Conservation (phyloP, 2,113 vertebrate species). For the Gadus macrocephalus region DNA sequence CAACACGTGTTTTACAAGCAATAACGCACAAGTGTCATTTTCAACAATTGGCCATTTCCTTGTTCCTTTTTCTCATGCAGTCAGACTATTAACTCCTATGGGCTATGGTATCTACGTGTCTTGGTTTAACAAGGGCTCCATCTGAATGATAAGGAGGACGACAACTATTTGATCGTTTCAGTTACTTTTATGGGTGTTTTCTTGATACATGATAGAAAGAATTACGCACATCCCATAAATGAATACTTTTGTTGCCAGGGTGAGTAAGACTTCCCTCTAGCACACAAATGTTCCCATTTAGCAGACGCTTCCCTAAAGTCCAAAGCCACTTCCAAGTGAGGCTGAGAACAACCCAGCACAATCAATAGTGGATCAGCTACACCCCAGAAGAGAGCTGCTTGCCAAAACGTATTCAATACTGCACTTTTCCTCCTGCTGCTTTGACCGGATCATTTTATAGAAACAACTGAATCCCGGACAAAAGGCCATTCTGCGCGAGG, state of each 20-base stretch:
- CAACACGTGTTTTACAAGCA: no score
- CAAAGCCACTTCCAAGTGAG: no score
- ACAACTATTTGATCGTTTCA: constrained; percentile 17
- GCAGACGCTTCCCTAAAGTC: no score
- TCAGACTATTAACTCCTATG: constrained; percentile 14
- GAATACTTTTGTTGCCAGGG: constrained; percentile 34
- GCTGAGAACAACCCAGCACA: neutral
- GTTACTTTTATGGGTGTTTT: constrained; percentile 52
- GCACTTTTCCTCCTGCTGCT: no score
- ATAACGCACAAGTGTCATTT: neutral
- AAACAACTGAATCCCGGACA: no score
- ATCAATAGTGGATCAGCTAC: constrained; percentile 17
- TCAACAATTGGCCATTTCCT: neutral
- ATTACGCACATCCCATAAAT: constrained; percentile 45
- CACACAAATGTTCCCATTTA: constrained; percentile 17
- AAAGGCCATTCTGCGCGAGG: no score
- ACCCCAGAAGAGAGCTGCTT: no score
- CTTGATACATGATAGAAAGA: constrained; percentile 32
- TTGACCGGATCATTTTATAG: no score
- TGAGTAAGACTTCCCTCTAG: constrained; percentile 42
- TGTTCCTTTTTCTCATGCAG: neutral
- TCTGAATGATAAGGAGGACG: constrained; percentile 37
- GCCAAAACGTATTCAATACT: no score
- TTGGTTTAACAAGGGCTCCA: constrained; percentile 27
- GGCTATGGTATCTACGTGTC: neutral